These are phyloP conservation scores for Coregonus ussuriensis DNA, from an alignment of 2,797 vertebrate genomes.

Conservation along the genomic window DNA sequence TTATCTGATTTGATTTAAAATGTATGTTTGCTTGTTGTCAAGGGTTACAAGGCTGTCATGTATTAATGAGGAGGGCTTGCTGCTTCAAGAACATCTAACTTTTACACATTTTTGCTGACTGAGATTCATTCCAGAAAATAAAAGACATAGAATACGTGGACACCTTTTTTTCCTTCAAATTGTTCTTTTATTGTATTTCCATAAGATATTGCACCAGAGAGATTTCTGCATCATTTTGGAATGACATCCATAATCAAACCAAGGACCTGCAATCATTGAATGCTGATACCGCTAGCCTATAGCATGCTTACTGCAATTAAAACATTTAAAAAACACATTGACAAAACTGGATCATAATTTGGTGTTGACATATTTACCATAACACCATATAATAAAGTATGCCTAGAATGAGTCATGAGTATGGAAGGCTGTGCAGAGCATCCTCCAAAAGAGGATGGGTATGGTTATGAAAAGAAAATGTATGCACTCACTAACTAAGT, in stretches of 20 bases:
- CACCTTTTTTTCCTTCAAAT: not conserved
- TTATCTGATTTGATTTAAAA: conserved; percentile 33
- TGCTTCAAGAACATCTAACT: conserved; percentile 47
- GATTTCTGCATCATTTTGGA: not conserved
- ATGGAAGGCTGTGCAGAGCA: too few relatives aligned
- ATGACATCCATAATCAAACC: not conserved
- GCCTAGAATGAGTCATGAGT: too few relatives aligned
- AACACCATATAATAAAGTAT: too few relatives aligned
- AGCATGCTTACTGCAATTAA: not conserved
- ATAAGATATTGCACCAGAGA: not conserved
- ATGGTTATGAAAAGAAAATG: too few relatives aligned
- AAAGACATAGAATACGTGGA: conserved; percentile 24
- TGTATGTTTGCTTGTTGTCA: conserved; percentile 16
- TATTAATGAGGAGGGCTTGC: conserved; percentile 44
- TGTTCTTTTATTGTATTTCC: not conserved
- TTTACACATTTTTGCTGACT: conserved; percentile 58
- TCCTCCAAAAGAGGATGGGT: not conserved
- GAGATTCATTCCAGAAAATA: conserved; percentile 53
- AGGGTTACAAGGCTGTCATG: conserved; percentile 38
- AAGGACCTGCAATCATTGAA: not conserved
- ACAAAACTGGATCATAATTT: too few relatives aligned
- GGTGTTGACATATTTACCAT: too few relatives aligned
- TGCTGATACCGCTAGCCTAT: not conserved
- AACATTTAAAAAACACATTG: not conserved
- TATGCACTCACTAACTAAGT: too few relatives aligned